These are phyloP conservation scores for Crotalus helleri DNA, from an alignment of 2,113 vertebrate species.

Conservation along the genomic window DNA sequence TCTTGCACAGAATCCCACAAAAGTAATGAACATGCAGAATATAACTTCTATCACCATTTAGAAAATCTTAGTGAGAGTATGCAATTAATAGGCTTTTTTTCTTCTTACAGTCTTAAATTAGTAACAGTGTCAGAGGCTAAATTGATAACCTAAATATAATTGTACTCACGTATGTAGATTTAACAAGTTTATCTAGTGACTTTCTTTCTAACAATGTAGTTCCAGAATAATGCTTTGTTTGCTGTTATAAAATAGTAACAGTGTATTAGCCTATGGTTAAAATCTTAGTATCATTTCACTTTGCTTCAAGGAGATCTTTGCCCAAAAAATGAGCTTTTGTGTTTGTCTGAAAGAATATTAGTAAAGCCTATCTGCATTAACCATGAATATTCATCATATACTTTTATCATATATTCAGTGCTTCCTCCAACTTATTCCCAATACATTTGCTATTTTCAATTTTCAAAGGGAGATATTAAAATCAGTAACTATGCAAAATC, in stretches of 20 bases:
- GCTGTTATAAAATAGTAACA: not conserved
- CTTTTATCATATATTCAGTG: not conserved
- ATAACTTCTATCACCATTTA: not conserved
- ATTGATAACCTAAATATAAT: slow-evolving; percentile 13
- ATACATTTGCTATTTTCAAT: slow-evolving; percentile 5
- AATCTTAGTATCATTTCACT: not conserved
- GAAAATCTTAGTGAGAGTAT: slow-evolving; percentile 12
- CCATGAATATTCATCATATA: not conserved
- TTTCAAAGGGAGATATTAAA: not conserved
- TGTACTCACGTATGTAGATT: not conserved
- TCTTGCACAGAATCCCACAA: not conserved
- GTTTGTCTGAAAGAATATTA: not conserved
- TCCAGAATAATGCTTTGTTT: not conserved
- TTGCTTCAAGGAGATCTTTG: not conserved
- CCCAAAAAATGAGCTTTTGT: not conserved
- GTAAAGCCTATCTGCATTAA: not conserved
- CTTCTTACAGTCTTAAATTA: slow-evolving; percentile 34
- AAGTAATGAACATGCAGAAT: not conserved
- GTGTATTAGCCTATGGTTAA: not conserved
- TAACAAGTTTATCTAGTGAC: not conserved
- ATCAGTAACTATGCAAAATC: not conserved
- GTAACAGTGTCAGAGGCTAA: slow-evolving; percentile 21
- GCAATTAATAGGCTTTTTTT: not conserved
- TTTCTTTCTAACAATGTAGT: not conserved
- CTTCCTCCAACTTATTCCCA: slow-evolving; percentile 19